Evolutionary conservation across 2,888 invertebrate genomes (phyloP).

Genomic region (Pocota personata): DNA sequence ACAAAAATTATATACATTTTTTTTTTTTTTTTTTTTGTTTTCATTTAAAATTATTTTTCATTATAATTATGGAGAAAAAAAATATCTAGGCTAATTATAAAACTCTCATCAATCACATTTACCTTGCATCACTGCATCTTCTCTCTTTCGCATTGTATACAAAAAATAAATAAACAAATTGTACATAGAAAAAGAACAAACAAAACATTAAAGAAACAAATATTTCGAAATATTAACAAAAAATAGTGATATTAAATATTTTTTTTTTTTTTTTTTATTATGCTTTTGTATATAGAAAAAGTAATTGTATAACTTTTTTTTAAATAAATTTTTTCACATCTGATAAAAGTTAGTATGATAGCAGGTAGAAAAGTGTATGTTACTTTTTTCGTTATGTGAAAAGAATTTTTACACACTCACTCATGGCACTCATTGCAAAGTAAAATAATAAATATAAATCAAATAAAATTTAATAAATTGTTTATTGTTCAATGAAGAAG

Average conservation of each 20-base stretch:
- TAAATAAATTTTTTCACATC: constrained; percentile 36
- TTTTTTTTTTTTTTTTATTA: constrained; percentile 67
- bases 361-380: constrained; percentile 59
- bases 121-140: constrained; percentile 62
- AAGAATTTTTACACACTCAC: constrained; percentile 55
- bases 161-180: constrained; percentile 51
- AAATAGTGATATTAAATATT: constrained; percentile 69
- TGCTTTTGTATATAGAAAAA: constrained; percentile 65
- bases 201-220: constrained; percentile 39
- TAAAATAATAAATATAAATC: constrained; percentile 15
- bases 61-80: constrained; percentile 32
- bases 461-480: background rate
- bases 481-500: constrained; percentile 12
- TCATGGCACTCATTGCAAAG: constrained; percentile 51
- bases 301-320: constrained; percentile 38
- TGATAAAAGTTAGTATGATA: constrained; percentile 15
- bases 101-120: constrained; percentile 62
- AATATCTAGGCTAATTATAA: constrained; percentile 41
- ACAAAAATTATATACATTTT: constrained; percentile 15
- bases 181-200: constrained; percentile 65
- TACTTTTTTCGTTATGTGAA: constrained; percentile 62
- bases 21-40: constrained; percentile 13
- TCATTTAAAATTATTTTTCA: constrained; percentile 38
- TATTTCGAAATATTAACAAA: constrained; percentile 57
- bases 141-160: constrained; percentile 74